These are phyloP conservation scores for Ennomos fuscantarius DNA, from an alignment of 2,888 invertebrate genomes.

Conservation along the genomic window DNA sequence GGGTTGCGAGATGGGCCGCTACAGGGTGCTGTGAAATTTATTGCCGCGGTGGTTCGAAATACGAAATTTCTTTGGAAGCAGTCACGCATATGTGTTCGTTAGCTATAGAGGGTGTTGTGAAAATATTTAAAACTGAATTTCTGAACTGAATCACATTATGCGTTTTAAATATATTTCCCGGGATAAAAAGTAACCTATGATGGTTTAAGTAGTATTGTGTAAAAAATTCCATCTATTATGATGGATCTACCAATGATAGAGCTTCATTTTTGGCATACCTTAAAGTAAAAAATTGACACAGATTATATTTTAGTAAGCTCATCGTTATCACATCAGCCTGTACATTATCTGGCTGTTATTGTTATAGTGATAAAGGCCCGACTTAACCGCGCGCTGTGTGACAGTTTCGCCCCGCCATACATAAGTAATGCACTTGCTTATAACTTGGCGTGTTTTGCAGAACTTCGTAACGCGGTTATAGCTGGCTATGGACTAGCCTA, in stretches of 20 bases:
- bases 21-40: slow-evolving; percentile 48
- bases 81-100: neutral
- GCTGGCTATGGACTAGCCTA: slow-evolving; percentile 29
- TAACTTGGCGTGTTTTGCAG: slow-evolving; percentile 52
- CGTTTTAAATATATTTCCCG: too few relatives aligned
- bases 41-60: slow-evolving; percentile 7
- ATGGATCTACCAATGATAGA: too few relatives aligned
- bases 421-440: slow-evolving; percentile 67
- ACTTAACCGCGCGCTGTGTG: slow-evolving; percentile 62
- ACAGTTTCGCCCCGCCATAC: slow-evolving; percentile 60
- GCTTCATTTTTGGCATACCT: too few relatives aligned
- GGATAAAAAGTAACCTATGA: too few relatives aligned
- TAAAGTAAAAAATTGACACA: too few relatives aligned
- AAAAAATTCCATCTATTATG: too few relatives aligned
- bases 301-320: neutral
- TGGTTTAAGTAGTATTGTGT: too few relatives aligned
- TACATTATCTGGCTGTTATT: slow-evolving; percentile 54
- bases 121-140: too few relatives aligned
- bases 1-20: slow-evolving; percentile 58
- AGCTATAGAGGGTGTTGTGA: too few relatives aligned
- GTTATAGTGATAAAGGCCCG: slow-evolving; percentile 71
- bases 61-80: slow-evolving; percentile 3
- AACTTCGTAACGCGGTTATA: slow-evolving; percentile 45
- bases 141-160: too few relatives aligned
- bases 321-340: slow-evolving; percentile 47